phyloP scores from a whole-genome alignment of 2,113 vertebrate species.

The Lucifuga dentata region DNA sequence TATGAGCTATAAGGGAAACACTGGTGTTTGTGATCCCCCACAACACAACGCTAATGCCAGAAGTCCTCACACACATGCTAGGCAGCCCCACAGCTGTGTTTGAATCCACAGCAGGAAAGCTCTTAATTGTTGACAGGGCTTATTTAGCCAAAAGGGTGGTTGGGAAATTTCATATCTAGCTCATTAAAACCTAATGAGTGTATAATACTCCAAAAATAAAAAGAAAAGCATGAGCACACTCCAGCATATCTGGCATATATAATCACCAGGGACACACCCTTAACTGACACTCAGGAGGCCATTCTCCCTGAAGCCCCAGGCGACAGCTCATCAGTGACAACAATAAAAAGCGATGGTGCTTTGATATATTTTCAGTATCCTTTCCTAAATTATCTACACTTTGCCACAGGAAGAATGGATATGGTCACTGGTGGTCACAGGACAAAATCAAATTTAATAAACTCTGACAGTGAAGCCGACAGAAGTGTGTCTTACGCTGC shows the following conservation, averaged over 20 bases:
- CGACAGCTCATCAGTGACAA: neutral
- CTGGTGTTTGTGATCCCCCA: slow-evolving; percentile 40
- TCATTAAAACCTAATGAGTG: slow-evolving; percentile 23
- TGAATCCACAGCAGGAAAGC: slow-evolving; percentile 40
- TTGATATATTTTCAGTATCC: slow-evolving; percentile 3
- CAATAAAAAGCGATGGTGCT: slow-evolving; percentile 22
- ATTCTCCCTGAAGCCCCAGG: slow-evolving; percentile 8
- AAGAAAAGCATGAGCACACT: neutral
- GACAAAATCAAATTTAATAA: slow-evolving; percentile 8
- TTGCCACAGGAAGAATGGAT: neutral
- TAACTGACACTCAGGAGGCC: neutral
- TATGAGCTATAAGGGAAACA: slow-evolving; percentile 31
- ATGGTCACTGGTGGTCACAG: neutral
- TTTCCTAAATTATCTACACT: neutral
- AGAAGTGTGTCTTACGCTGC: slow-evolving; percentile 15
- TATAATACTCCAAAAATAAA: slow-evolving; percentile 25
- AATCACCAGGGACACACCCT: neutral
- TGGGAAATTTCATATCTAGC: slow-evolving; percentile 39
- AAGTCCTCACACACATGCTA: slow-evolving; percentile 34
- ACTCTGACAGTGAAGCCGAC: slow-evolving; percentile 3
- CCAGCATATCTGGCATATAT: neutral
- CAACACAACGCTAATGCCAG: slow-evolving; percentile 9
- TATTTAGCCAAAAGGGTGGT: slow-evolving; percentile 27
- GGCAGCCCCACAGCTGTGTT: slow-evolving; percentile 38
- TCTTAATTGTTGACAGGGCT: slow-evolving; percentile 33